phyloP scores from a whole-genome alignment of 2,797 vertebrate genomes.

The Epinephelus coioides region DNA sequence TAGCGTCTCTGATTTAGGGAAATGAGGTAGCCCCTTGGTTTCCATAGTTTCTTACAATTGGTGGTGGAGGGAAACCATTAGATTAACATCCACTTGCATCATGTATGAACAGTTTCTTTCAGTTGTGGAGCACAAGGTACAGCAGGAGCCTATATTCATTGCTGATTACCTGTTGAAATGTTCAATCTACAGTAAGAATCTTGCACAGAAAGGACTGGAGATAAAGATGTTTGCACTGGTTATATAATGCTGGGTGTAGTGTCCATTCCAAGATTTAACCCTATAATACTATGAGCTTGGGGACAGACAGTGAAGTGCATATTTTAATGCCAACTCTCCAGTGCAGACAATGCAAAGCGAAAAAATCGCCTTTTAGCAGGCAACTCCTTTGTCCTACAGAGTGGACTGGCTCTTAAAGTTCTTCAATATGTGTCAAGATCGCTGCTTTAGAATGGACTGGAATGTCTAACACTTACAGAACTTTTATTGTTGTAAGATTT shows the following conservation, averaged over 20 bases:
- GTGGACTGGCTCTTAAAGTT: neutral
- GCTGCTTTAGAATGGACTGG: neutral
- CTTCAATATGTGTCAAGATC: too few relatives aligned
- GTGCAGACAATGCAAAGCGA: neutral
- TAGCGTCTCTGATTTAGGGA: constrained; percentile 31
- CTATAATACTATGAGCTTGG: neutral
- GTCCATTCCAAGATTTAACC: neutral
- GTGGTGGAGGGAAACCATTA: constrained; percentile 28
- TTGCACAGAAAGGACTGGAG: neutral
- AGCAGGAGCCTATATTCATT: neutral
- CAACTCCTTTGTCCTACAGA: neutral
- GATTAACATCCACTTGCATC: constrained; percentile 24
- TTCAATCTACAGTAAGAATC: neutral
- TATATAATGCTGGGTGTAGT: constrained; percentile 20
- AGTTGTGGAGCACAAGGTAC: neutral
- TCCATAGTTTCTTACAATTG: constrained; percentile 24
- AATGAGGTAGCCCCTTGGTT: constrained; percentile 12
- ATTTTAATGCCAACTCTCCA: neutral
- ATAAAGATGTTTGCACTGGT: constrained; percentile 23
- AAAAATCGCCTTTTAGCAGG: neutral
- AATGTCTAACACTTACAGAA: neutral
- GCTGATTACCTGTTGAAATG: neutral
- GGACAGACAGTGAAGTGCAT: neutral
- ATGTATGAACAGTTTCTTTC: neutral
- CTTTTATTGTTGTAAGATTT: neutral